These are phyloP conservation scores for Psococerastis gibbosa DNA, from an alignment of 2,888 invertebrate species.

Conservation along the genomic window DNA sequence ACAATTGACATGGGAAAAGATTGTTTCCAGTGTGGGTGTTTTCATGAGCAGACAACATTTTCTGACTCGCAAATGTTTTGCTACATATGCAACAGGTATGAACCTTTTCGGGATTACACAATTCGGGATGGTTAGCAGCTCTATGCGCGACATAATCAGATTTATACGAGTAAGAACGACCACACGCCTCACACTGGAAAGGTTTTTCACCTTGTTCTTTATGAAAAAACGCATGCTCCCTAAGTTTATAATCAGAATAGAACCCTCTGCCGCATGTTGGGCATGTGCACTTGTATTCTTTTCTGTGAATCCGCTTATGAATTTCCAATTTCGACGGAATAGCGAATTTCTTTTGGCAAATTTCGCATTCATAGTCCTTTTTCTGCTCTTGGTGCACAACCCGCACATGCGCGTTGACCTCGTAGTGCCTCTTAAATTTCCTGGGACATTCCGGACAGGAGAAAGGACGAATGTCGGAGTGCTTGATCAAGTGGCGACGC, in stretches of 20 bases:
- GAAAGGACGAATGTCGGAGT: constrained; percentile 8
- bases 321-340: constrained; percentile 16
- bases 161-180: constrained; percentile 22
- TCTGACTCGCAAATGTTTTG: constrained; percentile 12
- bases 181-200: constrained; percentile 24
- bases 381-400: constrained; percentile 20
- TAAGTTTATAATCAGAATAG: constrained; percentile 14
- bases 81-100: constrained; percentile 18
- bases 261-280: constrained; percentile 15
- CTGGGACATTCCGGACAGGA: constrained; percentile 4
- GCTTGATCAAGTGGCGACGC: constrained; percentile 10
- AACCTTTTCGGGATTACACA: constrained; percentile 20
- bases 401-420: constrained; percentile 21
- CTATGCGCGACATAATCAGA: constrained; percentile 24
- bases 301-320: constrained; percentile 16
- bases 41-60: constrained; percentile 13
- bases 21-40: constrained; percentile 15
- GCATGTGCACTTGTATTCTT: constrained; percentile 16
- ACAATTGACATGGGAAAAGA: constrained; percentile 17
- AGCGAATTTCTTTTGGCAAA: constrained; percentile 14
- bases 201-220: constrained; percentile 19
- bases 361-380: constrained; percentile 15
- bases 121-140: constrained; percentile 24
- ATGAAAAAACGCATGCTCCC: constrained; percentile 14
- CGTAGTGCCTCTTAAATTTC: constrained; percentile 1